A percentile compares a stretch with the other conserved stretches of the same genome.
Conservation (phyloP, 2,113 vertebrate species). For the Paradisaea rubra region DNA sequence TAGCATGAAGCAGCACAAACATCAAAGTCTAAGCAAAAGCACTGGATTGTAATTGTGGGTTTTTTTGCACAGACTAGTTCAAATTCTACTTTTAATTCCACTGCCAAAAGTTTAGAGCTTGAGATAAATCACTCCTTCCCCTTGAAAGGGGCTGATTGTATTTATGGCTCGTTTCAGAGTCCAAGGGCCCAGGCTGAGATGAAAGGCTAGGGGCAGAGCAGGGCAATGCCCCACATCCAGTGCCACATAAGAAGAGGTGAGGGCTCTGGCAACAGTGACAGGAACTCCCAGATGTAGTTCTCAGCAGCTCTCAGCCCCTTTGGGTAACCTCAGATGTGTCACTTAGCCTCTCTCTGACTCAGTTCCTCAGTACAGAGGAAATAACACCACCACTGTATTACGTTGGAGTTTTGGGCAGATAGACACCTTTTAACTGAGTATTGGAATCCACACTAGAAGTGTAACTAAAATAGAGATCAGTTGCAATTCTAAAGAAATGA, state of each 20-base stretch:
- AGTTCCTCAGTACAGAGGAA: conserved; percentile 6
- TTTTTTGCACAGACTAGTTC: background rate
- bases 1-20: background rate
- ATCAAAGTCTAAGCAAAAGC: background rate
- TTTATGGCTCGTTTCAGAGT: background rate
- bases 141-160: background rate
- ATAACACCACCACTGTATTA: conserved; percentile 1
- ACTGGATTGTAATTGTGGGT: background rate
- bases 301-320: background rate
- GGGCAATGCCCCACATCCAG: background rate
- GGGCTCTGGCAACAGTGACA: background rate
- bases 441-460: background rate
- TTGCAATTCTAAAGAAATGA: background rate
- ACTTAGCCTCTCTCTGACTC: conserved; percentile 17
- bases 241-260: background rate
- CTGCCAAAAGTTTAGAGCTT: background rate
- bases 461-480: background rate
- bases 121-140: background rate
- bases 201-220: background rate
- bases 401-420: background rate
- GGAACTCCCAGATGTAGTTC: background rate
- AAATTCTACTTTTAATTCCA: background rate
- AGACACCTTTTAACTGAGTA: background rate
- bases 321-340: conserved; percentile 40
- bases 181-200: background rate